phyloP scores from a whole-genome alignment of 2,888 invertebrate genomes.

The Polyommatus icarus region DNA sequence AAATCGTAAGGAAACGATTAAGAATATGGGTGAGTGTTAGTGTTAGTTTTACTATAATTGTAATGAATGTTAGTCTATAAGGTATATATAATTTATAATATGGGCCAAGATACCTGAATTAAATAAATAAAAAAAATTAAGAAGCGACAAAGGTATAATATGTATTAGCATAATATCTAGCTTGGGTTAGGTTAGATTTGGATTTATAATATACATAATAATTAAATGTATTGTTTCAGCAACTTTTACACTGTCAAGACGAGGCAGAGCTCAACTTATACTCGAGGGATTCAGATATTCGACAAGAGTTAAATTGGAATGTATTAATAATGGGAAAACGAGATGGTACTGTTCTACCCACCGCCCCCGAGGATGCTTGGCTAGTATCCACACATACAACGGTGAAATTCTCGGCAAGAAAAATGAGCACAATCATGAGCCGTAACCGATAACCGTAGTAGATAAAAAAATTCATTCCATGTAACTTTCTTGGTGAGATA shows the following conservation, averaged over 20 bases:
- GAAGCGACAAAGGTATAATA: no score
- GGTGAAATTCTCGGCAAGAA: slow-evolving; percentile 40
- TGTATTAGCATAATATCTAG: no score
- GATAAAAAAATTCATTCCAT: neutral
- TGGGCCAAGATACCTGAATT: no score
- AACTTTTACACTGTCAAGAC: slow-evolving; percentile 38
- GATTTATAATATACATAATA: no score
- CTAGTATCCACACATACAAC: slow-evolving; percentile 45
- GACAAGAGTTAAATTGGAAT: slow-evolving; percentile 37
- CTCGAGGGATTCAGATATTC: slow-evolving; percentile 41
- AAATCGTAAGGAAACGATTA: no score
- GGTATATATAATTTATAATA: no score
- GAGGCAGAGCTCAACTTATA: slow-evolving; percentile 40
- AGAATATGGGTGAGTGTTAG: no score
- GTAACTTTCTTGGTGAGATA: neutral
- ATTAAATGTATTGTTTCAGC: slow-evolving; percentile 30
- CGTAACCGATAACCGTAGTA: slow-evolving; percentile 31
- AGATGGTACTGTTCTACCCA: slow-evolving; percentile 50
- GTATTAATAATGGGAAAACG: slow-evolving; percentile 33
- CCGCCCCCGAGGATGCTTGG: slow-evolving; percentile 45
- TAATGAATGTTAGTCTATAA: no score
- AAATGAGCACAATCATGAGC: slow-evolving; percentile 41
- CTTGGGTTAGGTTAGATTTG: no score
- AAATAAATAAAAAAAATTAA: no score
- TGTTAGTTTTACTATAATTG: no score